A percentile compares a stretch with the other conserved stretches of the same genome.
These are phyloP conservation scores for Papilio protenor DNA, from an alignment of 2,888 invertebrate species.

Conservation along the genomic window DNA sequence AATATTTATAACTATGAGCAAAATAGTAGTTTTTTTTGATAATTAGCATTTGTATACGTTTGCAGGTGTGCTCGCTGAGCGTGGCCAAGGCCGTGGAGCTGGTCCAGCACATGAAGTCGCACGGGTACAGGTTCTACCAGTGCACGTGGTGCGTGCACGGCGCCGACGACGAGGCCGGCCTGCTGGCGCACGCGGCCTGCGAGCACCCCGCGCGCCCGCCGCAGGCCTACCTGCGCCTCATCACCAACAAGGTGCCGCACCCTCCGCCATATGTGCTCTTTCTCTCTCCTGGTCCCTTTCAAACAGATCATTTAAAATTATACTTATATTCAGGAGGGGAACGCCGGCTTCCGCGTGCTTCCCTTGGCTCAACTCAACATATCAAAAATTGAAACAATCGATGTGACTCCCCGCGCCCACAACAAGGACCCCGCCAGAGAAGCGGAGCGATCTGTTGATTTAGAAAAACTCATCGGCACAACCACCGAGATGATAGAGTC, in stretches of 20 bases:
- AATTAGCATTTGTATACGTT: slow-evolving; percentile 23
- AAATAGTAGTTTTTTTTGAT: no score
- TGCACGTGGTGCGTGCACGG: slow-evolving; percentile 77
- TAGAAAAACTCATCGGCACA: slow-evolving; percentile 71
- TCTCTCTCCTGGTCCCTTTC: no score
- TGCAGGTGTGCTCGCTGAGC: slow-evolving; percentile 61
- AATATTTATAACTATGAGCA: no score
- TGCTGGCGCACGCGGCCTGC: slow-evolving; percentile 68
- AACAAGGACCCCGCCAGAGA: slow-evolving; percentile 69
- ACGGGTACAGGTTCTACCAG: slow-evolving; percentile 73
- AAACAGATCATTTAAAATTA: not conserved
- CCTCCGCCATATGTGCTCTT: no score
- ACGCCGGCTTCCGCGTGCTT: slow-evolving; percentile 62
- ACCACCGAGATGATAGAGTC: slow-evolving; percentile 56
- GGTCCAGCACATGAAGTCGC: slow-evolving; percentile 66
- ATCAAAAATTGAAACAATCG: slow-evolving; percentile 55
- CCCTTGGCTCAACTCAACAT: slow-evolving; percentile 71
- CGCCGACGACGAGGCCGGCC: slow-evolving; percentile 64
- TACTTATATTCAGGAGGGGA: slow-evolving; percentile 66
- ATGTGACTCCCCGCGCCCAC: slow-evolving; percentile 52
- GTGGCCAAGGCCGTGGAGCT: slow-evolving; percentile 60
- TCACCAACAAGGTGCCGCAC: slow-evolving; percentile 60
- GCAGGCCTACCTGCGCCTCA: slow-evolving; percentile 71
- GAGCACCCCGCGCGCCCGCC: slow-evolving; percentile 75
- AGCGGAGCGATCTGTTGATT: slow-evolving; percentile 73